Percentiles rank a stretch among this genome's conserved stretches.
Conservation (phyloP, 2,113 vertebrate genomes). For the Choloepus hoffmanni region DNA sequence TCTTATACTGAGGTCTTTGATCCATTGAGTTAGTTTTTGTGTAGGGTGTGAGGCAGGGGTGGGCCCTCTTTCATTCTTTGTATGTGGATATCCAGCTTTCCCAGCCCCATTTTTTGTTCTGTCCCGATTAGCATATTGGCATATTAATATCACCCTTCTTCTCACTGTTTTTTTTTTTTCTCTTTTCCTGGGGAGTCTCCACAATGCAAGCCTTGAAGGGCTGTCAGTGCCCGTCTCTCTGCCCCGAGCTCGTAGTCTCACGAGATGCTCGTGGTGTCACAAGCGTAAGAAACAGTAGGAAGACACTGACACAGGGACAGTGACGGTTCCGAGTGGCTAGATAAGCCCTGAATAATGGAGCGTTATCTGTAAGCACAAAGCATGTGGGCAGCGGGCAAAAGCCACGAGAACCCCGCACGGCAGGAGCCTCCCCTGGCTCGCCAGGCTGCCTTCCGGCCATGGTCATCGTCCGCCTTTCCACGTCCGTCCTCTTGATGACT, state of each 20-base stretch:
- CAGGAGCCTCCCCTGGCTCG: not conserved
- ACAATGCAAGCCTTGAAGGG: not conserved
- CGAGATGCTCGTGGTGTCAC: too few species aligned
- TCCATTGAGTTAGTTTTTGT: too few species aligned
- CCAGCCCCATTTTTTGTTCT: too few species aligned
- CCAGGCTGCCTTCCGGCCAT: conserved; percentile 44
- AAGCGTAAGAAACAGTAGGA: not conserved
- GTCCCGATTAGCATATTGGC: not conserved
- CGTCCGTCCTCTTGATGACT: conserved; percentile 64
- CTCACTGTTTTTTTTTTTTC: not conserved
- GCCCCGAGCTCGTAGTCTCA: not conserved
- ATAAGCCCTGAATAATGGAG: not conserved
- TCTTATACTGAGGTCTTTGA: too few species aligned
- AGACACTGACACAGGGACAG: not conserved
- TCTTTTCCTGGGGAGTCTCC: not conserved
- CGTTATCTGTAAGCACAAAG: not conserved
- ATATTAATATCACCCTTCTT: not conserved
- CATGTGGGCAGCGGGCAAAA: not conserved
- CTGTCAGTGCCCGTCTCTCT: too few species aligned
- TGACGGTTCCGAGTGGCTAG: not conserved
- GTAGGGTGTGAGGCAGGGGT: too few species aligned
- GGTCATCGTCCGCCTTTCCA: not conserved
- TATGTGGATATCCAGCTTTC: too few species aligned
- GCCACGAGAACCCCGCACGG: not conserved
- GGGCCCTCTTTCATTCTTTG: too few species aligned